Evolutionary conservation across 2,888 invertebrate genomes (phyloP), one percentile per base, ranked within the genome.

Genomic region (Folsomia manolachei): DNA sequence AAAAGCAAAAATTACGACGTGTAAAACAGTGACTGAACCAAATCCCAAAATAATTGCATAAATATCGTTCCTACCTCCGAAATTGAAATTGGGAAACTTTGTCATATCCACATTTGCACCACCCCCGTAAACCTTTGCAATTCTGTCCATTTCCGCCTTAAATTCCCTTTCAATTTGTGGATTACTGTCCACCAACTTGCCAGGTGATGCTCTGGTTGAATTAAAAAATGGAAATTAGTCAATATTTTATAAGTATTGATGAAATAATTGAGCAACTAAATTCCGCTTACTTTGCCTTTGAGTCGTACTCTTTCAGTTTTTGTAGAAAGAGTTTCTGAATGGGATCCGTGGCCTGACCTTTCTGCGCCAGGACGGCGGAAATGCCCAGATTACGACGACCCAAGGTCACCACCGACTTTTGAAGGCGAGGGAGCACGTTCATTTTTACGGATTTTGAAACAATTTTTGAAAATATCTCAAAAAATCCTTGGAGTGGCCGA

Each of bases 291-390:
- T 88, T 85, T 87, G 92, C 91, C 84, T 95, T 94, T 81, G 90
- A 86, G 83, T 89, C 91, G 86, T 95, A 97, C 85, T 96, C 95
- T 77, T 90, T 88, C 80, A 97, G 88, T 89, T 97, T 96, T 80
- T 96, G 93, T 53, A 97, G 84, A 84, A 97, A 97, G 67, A 97
- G 85, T 84, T 96, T 91, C 84, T 97, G 97, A 82, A 97, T 93
- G 2, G 97, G 96, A 84, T 97, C 97, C 1, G 87, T 85, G 1
- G 89, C 90, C 51, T 73, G 71, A 25, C 76, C 80, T 61, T 80
- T 92, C 82, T 88, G 88, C 53, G 90, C 83, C 27, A 86, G 87
- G 65, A 90, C 89, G 61, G 90, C 90, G 66, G 89, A 84, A 63
- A 92, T 87, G 71, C 92, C 92, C 82, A 94, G 85, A 84, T 90